These are phyloP conservation scores for Paralichthys olivaceus DNA, from an alignment of 2,113 vertebrate species.

Conservation along the genomic window DNA sequence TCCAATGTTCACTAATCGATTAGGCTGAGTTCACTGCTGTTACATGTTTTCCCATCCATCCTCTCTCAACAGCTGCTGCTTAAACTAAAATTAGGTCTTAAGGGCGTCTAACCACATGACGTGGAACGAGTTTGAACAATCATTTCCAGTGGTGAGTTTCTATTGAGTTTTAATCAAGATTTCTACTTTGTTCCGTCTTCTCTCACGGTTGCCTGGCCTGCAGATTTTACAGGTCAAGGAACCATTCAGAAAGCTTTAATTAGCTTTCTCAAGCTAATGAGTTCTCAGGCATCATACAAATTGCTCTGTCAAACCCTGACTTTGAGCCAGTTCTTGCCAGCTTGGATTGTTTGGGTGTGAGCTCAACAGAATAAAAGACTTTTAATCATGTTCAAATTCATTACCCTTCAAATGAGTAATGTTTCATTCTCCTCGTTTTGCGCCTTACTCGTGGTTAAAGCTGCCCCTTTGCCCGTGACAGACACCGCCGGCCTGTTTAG, in stretches of 20 bases:
- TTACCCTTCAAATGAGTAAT: slow-evolving; percentile 69
- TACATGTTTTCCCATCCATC: slow-evolving; percentile 15
- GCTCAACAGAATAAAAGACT: slow-evolving; percentile 57
- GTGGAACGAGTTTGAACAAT: slow-evolving; percentile 61
- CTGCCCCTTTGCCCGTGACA: slow-evolving; percentile 33
- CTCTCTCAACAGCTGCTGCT: slow-evolving; percentile 23
- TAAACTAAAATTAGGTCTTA: slow-evolving; percentile 43
- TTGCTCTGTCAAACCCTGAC: slow-evolving; percentile 79
- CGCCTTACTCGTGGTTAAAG: slow-evolving; percentile 23
- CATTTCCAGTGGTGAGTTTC: slow-evolving; percentile 59
- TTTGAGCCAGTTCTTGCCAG: slow-evolving; percentile 68
- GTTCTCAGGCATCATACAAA: slow-evolving; percentile 75
- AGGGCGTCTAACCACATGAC: slow-evolving; percentile 24
- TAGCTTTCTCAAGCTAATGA: slow-evolving; percentile 79
- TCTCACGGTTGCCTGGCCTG: slow-evolving; percentile 58
- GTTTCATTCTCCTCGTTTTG: slow-evolving; percentile 62
- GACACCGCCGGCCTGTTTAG: slow-evolving; percentile 46
- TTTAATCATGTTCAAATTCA: slow-evolving; percentile 78
- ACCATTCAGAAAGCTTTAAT: slow-evolving; percentile 79
- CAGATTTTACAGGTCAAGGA: slow-evolving; percentile 77
- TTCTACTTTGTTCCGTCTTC: slow-evolving; percentile 69
- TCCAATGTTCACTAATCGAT: slow-evolving; percentile 13
- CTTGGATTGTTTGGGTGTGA: slow-evolving; percentile 68
- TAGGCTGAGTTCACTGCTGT: background rate
- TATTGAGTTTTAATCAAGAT: slow-evolving; percentile 75